These are phyloP conservation scores for Leucoma salicis DNA, from an alignment of 2,888 invertebrate genomes.

Conservation along the genomic window DNA sequence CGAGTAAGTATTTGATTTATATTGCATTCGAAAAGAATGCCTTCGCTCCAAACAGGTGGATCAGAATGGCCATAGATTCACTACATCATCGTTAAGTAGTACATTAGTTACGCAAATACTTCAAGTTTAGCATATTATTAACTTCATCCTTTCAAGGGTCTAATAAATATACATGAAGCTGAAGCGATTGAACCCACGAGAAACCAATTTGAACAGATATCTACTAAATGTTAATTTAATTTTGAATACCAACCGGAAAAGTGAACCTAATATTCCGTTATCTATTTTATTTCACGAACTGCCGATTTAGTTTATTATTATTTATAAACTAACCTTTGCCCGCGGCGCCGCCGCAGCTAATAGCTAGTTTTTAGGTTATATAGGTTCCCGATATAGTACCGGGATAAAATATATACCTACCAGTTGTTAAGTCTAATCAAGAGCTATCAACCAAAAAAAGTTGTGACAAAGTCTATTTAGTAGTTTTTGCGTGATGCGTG, in stretches of 20 bases:
- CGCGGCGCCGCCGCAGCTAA: too few relatives aligned
- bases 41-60: conserved; percentile 6
- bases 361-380: too few relatives aligned
- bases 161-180: conserved; percentile 73
- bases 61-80: conserved; percentile 20
- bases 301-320: conserved; percentile 23
- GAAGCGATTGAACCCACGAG: conserved; percentile 50
- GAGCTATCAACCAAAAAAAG: too few relatives aligned
- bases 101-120: conserved; percentile 65
- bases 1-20: too few relatives aligned
- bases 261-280: conserved; percentile 43
- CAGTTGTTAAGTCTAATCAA: too few relatives aligned
- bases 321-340: conserved; percentile 16
- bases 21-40: too few relatives aligned
- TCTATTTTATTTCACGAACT: conserved; percentile 40
- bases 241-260: conserved; percentile 45
- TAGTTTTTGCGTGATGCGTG: too few relatives aligned
- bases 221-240: conserved; percentile 68
- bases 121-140: conserved; percentile 62
- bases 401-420: too few relatives aligned
- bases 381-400: too few relatives aligned
- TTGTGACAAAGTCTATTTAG: too few relatives aligned
- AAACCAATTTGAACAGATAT: conserved; percentile 61
- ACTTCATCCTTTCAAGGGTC: conserved; percentile 61
- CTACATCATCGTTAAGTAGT: conserved; percentile 37